phyloP scores from a whole-genome alignment of 2,888 invertebrate species.

The Emmelina monodactyla region DNA sequence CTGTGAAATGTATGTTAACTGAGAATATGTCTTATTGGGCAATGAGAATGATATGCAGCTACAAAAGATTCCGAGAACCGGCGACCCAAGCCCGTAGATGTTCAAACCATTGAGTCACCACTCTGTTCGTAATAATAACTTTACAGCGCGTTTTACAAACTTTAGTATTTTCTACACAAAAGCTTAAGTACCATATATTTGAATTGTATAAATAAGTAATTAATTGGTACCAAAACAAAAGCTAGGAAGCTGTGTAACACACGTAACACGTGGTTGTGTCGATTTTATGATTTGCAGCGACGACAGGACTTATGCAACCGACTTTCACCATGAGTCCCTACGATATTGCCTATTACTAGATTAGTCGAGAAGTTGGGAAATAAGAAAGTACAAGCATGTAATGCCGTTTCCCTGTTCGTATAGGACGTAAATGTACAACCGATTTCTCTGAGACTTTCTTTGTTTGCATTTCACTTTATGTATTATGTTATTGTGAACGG shows the following conservation, averaged over 20 bases:
- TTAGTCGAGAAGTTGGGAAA: conserved; percentile 51
- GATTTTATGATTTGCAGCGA: conserved; percentile 43
- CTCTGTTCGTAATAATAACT: conserved; percentile 51
- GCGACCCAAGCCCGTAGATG: conserved; percentile 35
- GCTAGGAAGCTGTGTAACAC: too few relatives aligned
- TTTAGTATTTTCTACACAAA: too few relatives aligned
- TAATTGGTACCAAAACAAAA: too few relatives aligned
- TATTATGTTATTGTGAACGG: too few relatives aligned
- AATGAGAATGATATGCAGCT: conserved; percentile 56
- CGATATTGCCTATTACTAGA: conserved; percentile 54
- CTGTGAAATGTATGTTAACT: not conserved
- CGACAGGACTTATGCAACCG: conserved; percentile 49
- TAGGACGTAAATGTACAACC: conserved; percentile 16
- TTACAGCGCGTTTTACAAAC: too few relatives aligned
- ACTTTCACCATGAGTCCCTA: conserved; percentile 58
- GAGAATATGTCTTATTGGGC: conserved; percentile 51
- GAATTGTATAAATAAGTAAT: too few relatives aligned
- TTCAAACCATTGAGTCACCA: conserved; percentile 52
- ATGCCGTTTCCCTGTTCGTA: conserved; percentile 31
- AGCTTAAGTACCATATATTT: too few relatives aligned
- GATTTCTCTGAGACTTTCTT: conserved; percentile 4
- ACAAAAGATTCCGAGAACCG: conserved; percentile 55
- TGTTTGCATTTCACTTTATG: too few relatives aligned
- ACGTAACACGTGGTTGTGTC: too few relatives aligned
- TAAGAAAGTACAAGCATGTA: conserved; percentile 48